Conservation (phyloP, 2,888 invertebrate species). For the Drosophila setosimentum region DNA sequence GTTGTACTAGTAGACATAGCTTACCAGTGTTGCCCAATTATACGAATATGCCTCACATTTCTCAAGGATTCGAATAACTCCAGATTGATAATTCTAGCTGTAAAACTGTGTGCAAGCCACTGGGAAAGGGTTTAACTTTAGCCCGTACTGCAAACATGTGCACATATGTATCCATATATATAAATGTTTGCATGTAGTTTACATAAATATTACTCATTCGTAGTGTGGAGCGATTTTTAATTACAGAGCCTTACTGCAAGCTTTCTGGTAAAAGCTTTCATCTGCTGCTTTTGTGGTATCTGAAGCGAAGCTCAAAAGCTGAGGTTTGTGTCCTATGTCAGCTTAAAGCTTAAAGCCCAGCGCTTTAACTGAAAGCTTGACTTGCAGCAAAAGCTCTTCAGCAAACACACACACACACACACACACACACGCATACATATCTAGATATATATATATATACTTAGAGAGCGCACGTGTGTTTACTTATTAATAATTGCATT, state of each 20-base stretch:
- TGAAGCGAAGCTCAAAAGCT: conserved; percentile 10
- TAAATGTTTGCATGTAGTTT: background rate
- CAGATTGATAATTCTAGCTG: background rate
- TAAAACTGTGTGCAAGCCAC: background rate
- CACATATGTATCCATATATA: background rate
- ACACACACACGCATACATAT: background rate
- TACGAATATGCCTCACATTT: background rate
- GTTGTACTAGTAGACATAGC: background rate
- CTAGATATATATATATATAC: background rate
- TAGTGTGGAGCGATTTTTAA: background rate
- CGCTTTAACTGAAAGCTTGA: background rate
- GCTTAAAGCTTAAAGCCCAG: conserved; percentile 23
- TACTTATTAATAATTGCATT: conserved; percentile 75
- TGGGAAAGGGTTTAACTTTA: background rate
- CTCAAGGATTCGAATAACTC: background rate
- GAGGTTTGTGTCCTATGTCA: conserved; percentile 14
- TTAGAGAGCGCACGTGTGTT: conserved; percentile 34
- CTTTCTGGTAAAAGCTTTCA: background rate
- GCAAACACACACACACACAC: background rate
- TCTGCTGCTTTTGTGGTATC: background rate
- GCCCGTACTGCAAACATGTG: background rate
- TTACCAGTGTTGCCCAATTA: background rate
- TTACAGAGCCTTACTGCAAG: background rate
- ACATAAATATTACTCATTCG: background rate
- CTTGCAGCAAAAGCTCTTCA: conserved; percentile 14